phyloP scores from a whole-genome alignment of 2,113 vertebrate genomes.

The Mustela lutreola region DNA sequence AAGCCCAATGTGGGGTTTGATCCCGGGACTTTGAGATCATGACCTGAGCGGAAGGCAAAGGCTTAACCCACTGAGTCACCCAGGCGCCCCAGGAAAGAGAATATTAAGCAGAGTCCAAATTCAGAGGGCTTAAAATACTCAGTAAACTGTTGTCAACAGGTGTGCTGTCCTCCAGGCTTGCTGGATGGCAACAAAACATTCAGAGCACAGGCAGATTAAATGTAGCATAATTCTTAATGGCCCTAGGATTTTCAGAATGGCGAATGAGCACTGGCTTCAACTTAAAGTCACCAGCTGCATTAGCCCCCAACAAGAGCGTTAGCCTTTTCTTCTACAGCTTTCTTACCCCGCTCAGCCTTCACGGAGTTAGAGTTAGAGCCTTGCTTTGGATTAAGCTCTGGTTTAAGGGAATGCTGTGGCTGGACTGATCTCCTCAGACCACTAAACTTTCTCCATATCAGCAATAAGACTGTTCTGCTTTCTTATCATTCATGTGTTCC shows the following conservation, averaged over 20 bases:
- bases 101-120: background rate
- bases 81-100: background rate
- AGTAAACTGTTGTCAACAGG: background rate
- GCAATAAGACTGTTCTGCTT: background rate
- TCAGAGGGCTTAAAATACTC: background rate
- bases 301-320: background rate
- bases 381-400: background rate
- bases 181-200: background rate
- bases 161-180: background rate
- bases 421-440: background rate
- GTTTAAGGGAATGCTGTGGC: background rate
- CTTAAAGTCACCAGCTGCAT: background rate
- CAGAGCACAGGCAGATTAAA: background rate
- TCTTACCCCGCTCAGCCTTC: background rate
- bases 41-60: no score
- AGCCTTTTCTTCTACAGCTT: background rate
- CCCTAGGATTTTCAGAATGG: background rate
- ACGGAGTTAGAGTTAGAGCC: background rate
- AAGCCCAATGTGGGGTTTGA: no score
- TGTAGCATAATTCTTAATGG: background rate
- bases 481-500: background rate
- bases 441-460: background rate
- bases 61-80: no score
- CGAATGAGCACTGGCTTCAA: background rate
- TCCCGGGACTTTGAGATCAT: no score